Base-by-base conservation (phyloP, 2,888 invertebrate genomes). In the Acrobasis suavella region DNA sequence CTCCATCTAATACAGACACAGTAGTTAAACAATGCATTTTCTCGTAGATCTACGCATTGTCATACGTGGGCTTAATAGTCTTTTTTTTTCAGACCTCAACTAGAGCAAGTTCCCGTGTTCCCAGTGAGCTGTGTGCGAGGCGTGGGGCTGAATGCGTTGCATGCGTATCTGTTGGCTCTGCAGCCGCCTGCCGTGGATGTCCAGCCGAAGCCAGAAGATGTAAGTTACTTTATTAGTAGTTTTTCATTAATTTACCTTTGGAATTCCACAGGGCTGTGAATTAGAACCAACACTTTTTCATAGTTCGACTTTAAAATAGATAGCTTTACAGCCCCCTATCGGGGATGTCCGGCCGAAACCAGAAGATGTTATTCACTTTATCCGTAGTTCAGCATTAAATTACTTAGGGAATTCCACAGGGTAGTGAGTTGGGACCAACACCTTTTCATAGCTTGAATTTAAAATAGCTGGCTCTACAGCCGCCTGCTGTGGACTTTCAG, bases 121-220 rank as follows among this genome's bases (percentile, higher is more conserved):
- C 96, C 95, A 60, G 96, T 99, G 55, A 98, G 98, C 32, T 97
- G 97, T 80, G 98, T 99, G 0, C 96, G 95, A 0, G 99, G 99
- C 0, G 93, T 94, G 62, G 98, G 98, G 0, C 89, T 98, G 38
- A 95, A 96, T 76, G 93, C 97, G 10, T 93, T 99, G 22, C 96
- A 96, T 69, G 96, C 95, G 66, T 98, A 98, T 83, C 93, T 99
- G 16, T 95, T 98, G 78, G 96, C 89, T 1, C 71, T 98, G 17
- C 93, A 98, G 52, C 94, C 95, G 9, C 96, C 96, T 1, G 93
- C 94, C 6, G 91, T 94, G 42, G 94, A 93, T 78, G 92, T 63
- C 92, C 72, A 69, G 22, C 74, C 74, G 0, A 68, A 70, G 0
- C 71, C 75, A 0, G 84, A 82, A 2, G 79, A 83, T 56, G 88